Conservation (phyloP, 1,140 invertebrate species). For the Solenopsis fugax region DNA sequence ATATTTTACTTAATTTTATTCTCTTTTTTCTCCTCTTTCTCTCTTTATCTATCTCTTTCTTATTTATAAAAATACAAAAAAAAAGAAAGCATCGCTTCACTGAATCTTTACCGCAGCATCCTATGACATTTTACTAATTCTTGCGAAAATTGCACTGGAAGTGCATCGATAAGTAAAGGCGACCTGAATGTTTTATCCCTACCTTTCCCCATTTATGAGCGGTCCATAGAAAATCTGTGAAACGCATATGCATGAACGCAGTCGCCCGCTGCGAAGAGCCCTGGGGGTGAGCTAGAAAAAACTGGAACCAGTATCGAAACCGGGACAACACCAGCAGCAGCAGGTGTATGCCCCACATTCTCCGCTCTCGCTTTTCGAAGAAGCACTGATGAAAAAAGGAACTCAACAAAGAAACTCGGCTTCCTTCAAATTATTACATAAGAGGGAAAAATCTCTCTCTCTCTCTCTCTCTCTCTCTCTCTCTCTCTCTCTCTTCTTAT, state of each 20-base stretch:
- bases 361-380: slow-evolving; percentile 2
- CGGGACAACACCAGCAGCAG: slow-evolving; percentile 30
- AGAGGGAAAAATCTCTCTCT: neutral
- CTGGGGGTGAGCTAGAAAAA: slow-evolving; percentile 25
- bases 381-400: slow-evolving; percentile 11
- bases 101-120: neutral
- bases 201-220: neutral
- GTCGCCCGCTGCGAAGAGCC: neutral
- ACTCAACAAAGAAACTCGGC: neutral
- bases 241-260: slow-evolving; percentile 36
- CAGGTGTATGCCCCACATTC: slow-evolving; percentile 65
- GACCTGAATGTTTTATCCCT: neutral
- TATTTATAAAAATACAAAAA: slow-evolving; percentile 11
- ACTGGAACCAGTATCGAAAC: slow-evolving; percentile 14
- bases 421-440: slow-evolving; percentile 10
- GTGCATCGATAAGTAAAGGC: slow-evolving; percentile 9
- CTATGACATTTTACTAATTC: slow-evolving; percentile 35
- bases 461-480: neutral
- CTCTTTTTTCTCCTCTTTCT: neutral
- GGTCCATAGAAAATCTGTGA: slow-evolving; percentile 21
- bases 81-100: neutral
- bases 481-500: too few species aligned
- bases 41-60: neutral
- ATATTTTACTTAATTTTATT: slow-evolving; percentile 4
- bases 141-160: slow-evolving; percentile 10